Conservation (phyloP, 2,797 vertebrate species). For the Taeniopygia guttata region DNA sequence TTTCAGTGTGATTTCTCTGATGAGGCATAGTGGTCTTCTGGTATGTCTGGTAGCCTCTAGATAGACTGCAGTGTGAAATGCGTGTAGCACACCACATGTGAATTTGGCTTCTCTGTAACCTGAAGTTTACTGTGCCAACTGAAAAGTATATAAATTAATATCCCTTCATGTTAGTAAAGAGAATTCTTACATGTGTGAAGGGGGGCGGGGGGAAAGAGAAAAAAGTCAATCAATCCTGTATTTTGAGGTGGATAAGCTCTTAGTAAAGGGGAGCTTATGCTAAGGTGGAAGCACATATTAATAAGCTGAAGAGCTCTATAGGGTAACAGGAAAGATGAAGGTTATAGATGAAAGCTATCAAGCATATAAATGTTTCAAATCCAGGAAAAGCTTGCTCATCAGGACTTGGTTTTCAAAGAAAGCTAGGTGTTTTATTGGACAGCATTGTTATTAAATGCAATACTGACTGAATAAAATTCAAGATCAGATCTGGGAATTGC, state of each 20-base stretch:
- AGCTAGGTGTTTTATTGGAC: neutral
- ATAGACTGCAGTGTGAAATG: neutral
- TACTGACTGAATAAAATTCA: neutral
- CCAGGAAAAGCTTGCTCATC: neutral
- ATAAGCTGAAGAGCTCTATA: neutral
- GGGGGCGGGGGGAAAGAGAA: rapidly evolving
- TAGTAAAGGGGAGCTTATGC: neutral
- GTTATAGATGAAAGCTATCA: neutral
- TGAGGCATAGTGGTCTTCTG: neutral
- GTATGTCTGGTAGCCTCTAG: neutral
- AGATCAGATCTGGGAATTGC: neutral
- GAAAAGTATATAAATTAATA: neutral
- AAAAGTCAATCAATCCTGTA: neutral
- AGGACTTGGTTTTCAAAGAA: neutral
- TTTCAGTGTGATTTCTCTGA: neutral
- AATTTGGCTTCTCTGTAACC: neutral
- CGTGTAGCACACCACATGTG: neutral
- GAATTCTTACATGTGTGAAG: neutral
- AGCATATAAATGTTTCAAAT: neutral
- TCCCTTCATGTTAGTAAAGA: neutral
- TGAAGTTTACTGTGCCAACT: neutral
- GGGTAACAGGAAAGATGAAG: neutral
- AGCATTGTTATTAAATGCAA: neutral
- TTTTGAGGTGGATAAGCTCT: neutral
- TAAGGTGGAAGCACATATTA: neutral